A percentile compares a stretch with the other conserved stretches of the same genome.
Conservation (phyloP, 1,140 invertebrate genomes). For the Macrocentrus cingulum region DNA sequence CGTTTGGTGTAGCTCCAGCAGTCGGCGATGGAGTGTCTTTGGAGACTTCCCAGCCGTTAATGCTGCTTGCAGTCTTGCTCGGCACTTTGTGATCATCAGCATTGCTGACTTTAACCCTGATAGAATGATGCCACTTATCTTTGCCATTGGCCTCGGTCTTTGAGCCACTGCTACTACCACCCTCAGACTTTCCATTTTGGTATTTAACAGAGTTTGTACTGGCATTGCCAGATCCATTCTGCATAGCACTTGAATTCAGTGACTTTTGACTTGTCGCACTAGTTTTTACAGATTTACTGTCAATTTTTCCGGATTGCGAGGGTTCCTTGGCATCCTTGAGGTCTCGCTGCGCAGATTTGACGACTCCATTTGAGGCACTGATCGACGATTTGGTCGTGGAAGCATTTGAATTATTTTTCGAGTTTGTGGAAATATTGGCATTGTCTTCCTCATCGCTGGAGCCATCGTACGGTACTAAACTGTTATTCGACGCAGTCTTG, state of each 20-base stretch:
- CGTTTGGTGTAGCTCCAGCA: constrained; percentile 40
- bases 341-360: neutral
- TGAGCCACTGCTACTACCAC: neutral
- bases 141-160: constrained; percentile 34
- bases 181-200: constrained; percentile 45
- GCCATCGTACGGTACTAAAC: constrained; percentile 55
- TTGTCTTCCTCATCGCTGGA: constrained; percentile 55
- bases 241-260: neutral
- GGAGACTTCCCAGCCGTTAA: constrained; percentile 47
- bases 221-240: constrained; percentile 17
- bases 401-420: constrained; percentile 16
- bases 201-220: constrained; percentile 30
- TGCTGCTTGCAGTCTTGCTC: constrained; percentile 45
- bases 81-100: constrained; percentile 40
- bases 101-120: constrained; percentile 35
- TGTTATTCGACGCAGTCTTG: constrained; percentile 45
- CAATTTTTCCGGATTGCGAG: neutral
- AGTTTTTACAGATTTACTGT: neutral
- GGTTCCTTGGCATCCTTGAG: neutral
- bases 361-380: constrained; percentile 6
- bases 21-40: constrained; percentile 42
- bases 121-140: constrained; percentile 38
- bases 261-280: constrained; percentile 5
- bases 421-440: neutral
- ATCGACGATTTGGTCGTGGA: constrained; percentile 6